Evolutionary conservation across 2,113 vertebrate genomes (phyloP).

Genomic region (Muscicapa adusta): DNA sequence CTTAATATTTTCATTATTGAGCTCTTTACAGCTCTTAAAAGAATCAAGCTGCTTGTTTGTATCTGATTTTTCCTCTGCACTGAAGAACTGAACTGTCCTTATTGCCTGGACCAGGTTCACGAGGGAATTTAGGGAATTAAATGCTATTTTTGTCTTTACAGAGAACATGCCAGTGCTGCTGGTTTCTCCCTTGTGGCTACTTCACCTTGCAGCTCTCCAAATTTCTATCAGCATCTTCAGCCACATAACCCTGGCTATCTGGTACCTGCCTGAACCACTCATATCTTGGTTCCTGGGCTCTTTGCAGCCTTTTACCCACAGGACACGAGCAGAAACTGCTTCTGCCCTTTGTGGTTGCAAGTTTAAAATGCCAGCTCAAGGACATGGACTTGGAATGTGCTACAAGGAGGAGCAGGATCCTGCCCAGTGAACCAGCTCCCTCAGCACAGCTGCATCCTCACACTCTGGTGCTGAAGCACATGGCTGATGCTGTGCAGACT

Average conservation of each 20-base stretch:
- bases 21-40: not conserved
- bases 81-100: not conserved
- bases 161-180: not conserved
- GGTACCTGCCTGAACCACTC: not conserved
- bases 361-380: not conserved
- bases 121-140: not conserved
- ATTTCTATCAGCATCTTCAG: not conserved
- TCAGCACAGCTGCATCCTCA: not conserved
- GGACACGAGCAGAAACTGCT: not conserved
- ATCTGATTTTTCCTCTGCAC: not conserved
- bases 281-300: not conserved
- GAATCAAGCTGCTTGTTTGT: not conserved
- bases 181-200: not conserved
- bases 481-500: not conserved
- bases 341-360: not conserved
- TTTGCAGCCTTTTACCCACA: not conserved
- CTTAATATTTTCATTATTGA: not conserved
- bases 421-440: not conserved
- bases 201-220: not conserved
- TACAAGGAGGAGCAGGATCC: fast-evolving
- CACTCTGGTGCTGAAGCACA: not conserved
- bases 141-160: not conserved
- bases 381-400: not conserved
- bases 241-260: not conserved
- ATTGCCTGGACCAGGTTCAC: not conserved